Conservation (phyloP, 2,113 vertebrate species). For the Dipodomys merriami region DNA sequence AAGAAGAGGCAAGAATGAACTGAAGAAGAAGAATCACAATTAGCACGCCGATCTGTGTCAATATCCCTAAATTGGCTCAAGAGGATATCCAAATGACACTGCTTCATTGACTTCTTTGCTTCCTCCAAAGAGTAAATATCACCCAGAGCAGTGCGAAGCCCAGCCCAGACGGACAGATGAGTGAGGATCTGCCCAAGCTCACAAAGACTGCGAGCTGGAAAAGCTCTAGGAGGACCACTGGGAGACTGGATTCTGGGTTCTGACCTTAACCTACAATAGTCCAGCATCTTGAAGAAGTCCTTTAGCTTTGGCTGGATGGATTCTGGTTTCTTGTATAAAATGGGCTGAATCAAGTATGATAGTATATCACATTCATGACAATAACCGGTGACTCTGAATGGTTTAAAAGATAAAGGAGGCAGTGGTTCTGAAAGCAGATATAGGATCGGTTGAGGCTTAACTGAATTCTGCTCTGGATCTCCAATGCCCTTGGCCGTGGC, state of each 20-base stretch:
- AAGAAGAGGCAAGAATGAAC: neutral
- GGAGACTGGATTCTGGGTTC: neutral
- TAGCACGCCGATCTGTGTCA: too few relatives aligned
- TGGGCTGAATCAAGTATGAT: neutral
- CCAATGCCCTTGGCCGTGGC: neutral
- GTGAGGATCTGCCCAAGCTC: neutral
- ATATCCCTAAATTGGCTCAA: too few relatives aligned
- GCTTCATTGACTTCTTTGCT: neutral
- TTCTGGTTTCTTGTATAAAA: neutral
- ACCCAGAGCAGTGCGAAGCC: neutral
- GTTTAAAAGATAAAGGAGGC: neutral
- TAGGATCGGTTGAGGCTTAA: rapidly evolving
- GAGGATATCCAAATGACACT: neutral
- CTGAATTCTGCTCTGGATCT: neutral
- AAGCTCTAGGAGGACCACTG: rapidly evolving
- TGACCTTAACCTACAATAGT: too few relatives aligned
- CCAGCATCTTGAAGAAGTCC: neutral
- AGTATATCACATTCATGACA: too few relatives aligned
- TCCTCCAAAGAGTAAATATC: neutral
- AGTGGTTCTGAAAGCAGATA: neutral
- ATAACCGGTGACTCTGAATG: neutral
- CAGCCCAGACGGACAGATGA: neutral
- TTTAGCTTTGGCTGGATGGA: neutral
- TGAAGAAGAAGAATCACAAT: neutral
- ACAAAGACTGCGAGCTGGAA: rapidly evolving